A percentile compares a stretch with the other conserved stretches of the same genome.
These are phyloP conservation scores for Danaus chrysippus DNA, from an alignment of 2,888 invertebrate species.

Conservation along the genomic window DNA sequence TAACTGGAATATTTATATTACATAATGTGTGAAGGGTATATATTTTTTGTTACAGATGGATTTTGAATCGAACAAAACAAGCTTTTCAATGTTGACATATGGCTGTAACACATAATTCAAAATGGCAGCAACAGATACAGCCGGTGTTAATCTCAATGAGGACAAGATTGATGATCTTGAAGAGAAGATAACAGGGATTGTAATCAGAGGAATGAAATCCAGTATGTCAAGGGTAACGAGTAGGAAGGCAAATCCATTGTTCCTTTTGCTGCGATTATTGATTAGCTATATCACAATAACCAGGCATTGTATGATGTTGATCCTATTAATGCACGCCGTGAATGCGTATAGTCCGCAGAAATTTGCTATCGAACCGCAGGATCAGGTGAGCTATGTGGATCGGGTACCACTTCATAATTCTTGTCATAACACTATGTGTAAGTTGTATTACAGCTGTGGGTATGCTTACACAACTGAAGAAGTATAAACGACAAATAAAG, in stretches of 20 bases:
- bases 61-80: neutral
- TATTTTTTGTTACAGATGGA: constrained; percentile 19
- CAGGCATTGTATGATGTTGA: constrained; percentile 46
- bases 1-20: too few relatives aligned
- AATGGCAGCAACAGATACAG: constrained; percentile 21
- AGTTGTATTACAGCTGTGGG: too few relatives aligned
- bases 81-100: constrained; percentile 20
- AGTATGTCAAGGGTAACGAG: constrained; percentile 47
- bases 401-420: neutral
- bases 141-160: constrained; percentile 10
- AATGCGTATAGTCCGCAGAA: constrained; percentile 62
- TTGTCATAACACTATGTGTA: neutral
- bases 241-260: constrained; percentile 63
- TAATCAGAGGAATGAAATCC: constrained; percentile 9
- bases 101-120: constrained; percentile 21
- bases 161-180: constrained; percentile 11
- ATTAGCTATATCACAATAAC: constrained; percentile 34
- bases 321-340: constrained; percentile 45
- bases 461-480: too few relatives aligned
- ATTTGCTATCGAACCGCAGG: constrained; percentile 71
- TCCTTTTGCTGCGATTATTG: constrained; percentile 63
- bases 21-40: neutral
- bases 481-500: neutral
- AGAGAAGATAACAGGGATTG: constrained; percentile 13
- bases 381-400: constrained; percentile 55